phyloP scores from a whole-genome alignment of 2,888 invertebrate species.

The Coenonympha arcania region DNA sequence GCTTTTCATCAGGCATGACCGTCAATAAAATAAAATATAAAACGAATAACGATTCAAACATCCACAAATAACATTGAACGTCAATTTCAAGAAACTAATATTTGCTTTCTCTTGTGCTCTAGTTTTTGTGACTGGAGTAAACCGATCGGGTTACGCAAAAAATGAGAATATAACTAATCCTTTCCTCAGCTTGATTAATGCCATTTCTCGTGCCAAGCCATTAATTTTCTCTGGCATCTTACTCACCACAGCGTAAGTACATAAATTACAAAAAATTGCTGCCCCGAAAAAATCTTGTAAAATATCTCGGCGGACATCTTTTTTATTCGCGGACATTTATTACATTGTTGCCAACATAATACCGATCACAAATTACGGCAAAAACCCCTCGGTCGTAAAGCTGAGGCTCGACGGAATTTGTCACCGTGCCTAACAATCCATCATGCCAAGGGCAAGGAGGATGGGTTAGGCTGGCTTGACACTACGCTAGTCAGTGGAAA shows the following conservation, averaged over 20 bases:
- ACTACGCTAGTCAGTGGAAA: not conserved
- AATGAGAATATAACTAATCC: not conserved
- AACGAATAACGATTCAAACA: no score
- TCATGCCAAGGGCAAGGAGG: conserved; percentile 20
- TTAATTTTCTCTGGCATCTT: conserved; percentile 5
- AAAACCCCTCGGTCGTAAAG: conserved; percentile 15
- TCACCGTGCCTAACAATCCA: conserved; percentile 22
- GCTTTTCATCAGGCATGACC: no score
- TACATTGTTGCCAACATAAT: conserved; percentile 24
- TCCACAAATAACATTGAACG: no score
- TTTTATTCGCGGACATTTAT: conserved; percentile 19
- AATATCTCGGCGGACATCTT: conserved; percentile 5
- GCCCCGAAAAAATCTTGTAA: not conserved
- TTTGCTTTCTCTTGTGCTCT: no score
- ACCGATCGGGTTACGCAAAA: not conserved
- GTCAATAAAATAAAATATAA: not conserved
- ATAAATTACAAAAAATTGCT: conserved; percentile 7
- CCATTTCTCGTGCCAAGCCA: not conserved
- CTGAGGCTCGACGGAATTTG: conserved; percentile 21
- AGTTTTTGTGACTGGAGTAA: no score
- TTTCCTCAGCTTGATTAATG: conserved; percentile 2
- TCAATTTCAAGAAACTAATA: no score
- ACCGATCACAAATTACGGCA: conserved; percentile 24
- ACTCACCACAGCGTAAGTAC: not conserved
- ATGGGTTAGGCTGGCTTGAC: not conserved